Conservation (phyloP, 2,113 vertebrate species). For the Beaufortia kweichowensis region DNA sequence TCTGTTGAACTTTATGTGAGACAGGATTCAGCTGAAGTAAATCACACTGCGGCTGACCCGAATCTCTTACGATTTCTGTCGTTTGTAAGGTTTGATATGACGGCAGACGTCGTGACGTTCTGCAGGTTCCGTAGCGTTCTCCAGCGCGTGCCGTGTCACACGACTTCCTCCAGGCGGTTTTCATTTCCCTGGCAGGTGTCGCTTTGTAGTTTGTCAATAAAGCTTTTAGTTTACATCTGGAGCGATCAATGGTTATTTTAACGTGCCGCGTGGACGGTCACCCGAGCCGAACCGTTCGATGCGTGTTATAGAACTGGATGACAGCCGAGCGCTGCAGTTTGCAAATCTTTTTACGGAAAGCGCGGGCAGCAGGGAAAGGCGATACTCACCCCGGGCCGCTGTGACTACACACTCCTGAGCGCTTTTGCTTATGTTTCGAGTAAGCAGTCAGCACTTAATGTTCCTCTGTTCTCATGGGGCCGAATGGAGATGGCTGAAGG, state of each 20-base stretch:
- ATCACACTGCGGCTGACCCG: no score
- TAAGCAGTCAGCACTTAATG: slow-evolving; percentile 62
- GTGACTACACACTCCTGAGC: slow-evolving; percentile 45
- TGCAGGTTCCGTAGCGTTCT: no score
- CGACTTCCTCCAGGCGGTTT: slow-evolving; percentile 35
- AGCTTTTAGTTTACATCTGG: slow-evolving; percentile 83
- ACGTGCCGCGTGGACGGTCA: slow-evolving; percentile 65
- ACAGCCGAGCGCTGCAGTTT: slow-evolving; percentile 62
- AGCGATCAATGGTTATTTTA: slow-evolving; percentile 65
- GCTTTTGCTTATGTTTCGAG: slow-evolving; percentile 54
- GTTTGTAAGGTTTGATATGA: no score
- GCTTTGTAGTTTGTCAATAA: slow-evolving; percentile 70
- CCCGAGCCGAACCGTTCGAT: slow-evolving; percentile 62
- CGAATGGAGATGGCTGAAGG: slow-evolving; percentile 58
- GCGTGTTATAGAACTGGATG: slow-evolving; percentile 54
- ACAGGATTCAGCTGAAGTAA: no score
- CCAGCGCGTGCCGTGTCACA: no score
- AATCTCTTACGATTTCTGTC: no score
- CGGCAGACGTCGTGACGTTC: no score
- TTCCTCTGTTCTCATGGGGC: slow-evolving; percentile 47
- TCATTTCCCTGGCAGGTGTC: slow-evolving; percentile 63
- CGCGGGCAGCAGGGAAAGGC: slow-evolving; percentile 35
- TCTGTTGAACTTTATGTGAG: no score
- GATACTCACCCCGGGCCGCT: slow-evolving; percentile 42
- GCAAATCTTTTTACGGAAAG: slow-evolving; percentile 56